Evolutionary conservation across 1,140 invertebrate genomes (phyloP).

Genomic region (Pachypeltis micranthus): DNA sequence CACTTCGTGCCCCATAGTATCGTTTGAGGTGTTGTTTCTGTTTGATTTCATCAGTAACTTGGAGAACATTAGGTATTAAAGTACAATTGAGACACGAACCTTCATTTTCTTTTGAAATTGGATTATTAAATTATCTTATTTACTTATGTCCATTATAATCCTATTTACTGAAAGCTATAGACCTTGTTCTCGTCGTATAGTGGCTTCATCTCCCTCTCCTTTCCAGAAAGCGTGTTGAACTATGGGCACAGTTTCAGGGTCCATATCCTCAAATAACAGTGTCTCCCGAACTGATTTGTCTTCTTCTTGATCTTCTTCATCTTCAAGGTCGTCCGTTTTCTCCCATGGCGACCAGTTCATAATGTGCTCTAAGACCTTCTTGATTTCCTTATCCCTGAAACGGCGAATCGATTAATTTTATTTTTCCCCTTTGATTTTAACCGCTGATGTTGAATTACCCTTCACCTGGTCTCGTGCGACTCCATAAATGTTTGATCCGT

Average conservation of each 20-base stretch:
- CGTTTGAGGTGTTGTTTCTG: too few relatives aligned
- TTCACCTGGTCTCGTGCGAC: background rate
- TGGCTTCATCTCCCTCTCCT: slow-evolving; percentile 34
- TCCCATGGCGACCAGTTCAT: background rate
- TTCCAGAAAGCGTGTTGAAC: slow-evolving; percentile 40
- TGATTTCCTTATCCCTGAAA: background rate
- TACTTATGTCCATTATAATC: too few relatives aligned
- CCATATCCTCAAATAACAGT: background rate
- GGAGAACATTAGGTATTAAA: too few relatives aligned
- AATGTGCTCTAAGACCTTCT: background rate
- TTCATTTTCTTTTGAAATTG: too few relatives aligned
- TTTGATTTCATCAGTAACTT: too few relatives aligned
- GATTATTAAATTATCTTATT: too few relatives aligned
- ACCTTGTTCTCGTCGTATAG: slow-evolving; percentile 34
- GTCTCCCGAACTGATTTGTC: slow-evolving; percentile 6
- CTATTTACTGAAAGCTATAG: too few relatives aligned
- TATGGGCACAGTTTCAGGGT: slow-evolving; percentile 22
- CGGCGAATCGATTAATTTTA: slow-evolving; percentile 2
- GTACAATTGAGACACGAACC: too few relatives aligned
- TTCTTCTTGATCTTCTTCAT: background rate
- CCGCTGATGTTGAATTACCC: background rate
- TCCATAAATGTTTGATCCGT: background rate
- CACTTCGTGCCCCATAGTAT: too few relatives aligned
- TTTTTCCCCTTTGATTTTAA: background rate
- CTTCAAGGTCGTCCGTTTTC: slow-evolving; percentile 3